A percentile compares a stretch with the other conserved stretches of the same genome.
Evolutionary conservation across 2,113 vertebrate species (phyloP).

Genomic region (Eira barbara): DNA sequence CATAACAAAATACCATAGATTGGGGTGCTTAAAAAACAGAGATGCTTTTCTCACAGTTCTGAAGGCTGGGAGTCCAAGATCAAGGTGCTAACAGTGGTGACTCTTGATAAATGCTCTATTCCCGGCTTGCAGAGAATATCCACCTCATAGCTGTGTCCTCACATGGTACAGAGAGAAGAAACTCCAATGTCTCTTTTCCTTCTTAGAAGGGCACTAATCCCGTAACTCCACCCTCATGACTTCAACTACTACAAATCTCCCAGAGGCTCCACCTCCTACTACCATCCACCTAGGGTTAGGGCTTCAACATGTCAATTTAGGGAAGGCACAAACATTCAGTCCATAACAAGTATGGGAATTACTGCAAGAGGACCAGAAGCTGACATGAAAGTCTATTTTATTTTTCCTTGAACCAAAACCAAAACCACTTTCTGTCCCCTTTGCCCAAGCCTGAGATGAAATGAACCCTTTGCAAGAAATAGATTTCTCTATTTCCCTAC

Average conservation of each 20-base stretch:
- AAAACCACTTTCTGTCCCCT: background rate
- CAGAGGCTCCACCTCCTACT: background rate
- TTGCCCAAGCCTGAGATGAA: background rate
- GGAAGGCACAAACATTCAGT: background rate
- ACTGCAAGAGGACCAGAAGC: background rate
- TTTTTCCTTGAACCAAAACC: background rate
- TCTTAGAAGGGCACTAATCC: background rate
- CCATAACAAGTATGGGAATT: background rate
- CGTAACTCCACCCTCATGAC: background rate
- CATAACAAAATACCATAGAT: background rate
- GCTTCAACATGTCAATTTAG: background rate
- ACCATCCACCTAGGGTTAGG: too few species aligned
- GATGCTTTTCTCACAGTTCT: background rate
- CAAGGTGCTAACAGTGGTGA: background rate
- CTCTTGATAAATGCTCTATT: background rate
- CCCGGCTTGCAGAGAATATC: background rate
- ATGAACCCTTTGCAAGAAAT: background rate
- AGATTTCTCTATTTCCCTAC: background rate
- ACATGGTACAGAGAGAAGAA: background rate
- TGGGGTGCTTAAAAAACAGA: background rate
- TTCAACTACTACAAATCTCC: background rate
- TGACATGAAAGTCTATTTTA: background rate
- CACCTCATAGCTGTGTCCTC: background rate
- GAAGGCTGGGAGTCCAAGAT: background rate
- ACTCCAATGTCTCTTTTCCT: background rate